Evolutionary conservation across 2,797 vertebrate genomes (phyloP).

Genomic region (Danionella dracula): DNA sequence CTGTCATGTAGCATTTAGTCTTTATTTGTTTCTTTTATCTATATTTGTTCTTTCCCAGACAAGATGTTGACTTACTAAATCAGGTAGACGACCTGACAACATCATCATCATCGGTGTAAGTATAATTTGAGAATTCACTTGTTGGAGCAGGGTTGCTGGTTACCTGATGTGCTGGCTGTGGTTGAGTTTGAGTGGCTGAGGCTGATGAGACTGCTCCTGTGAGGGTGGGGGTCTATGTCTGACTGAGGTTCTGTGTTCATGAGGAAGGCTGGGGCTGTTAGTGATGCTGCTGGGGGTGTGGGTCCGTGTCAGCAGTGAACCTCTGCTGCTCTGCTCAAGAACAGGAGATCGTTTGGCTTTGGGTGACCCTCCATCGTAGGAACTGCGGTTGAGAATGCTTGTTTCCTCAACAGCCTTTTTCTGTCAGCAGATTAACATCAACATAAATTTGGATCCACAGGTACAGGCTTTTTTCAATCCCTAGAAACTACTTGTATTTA

Average conservation of each 20-base stretch:
- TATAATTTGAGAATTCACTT: no score
- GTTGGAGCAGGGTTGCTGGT: no score
- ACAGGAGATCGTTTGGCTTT: constrained; percentile 79
- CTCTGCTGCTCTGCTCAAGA: constrained; percentile 27
- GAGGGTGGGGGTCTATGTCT: constrained; percentile 71
- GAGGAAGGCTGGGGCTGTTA: constrained; percentile 67
- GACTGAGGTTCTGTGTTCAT: constrained; percentile 59
- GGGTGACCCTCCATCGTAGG: constrained; percentile 68
- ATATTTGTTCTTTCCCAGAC: no score
- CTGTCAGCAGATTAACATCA: constrained; percentile 60
- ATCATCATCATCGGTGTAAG: no score
- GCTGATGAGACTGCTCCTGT: constrained; percentile 57
- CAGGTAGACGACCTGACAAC: no score
- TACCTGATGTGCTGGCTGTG: constrained; percentile 68
- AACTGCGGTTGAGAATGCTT: constrained; percentile 77
- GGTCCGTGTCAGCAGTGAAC: constrained; percentile 60
- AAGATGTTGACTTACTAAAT: no score
- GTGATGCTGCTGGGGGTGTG: constrained; percentile 62
- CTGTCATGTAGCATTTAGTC: no score
- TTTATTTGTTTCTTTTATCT: no score
- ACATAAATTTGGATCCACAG: not conserved
- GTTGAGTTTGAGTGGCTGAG: constrained; percentile 39
- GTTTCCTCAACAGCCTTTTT: constrained; percentile 78
- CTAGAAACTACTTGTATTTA: no score
- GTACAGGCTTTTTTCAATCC: no score